Conservation (phyloP, 2,797 vertebrate genomes). For the Phalloptychus januarius region DNA sequence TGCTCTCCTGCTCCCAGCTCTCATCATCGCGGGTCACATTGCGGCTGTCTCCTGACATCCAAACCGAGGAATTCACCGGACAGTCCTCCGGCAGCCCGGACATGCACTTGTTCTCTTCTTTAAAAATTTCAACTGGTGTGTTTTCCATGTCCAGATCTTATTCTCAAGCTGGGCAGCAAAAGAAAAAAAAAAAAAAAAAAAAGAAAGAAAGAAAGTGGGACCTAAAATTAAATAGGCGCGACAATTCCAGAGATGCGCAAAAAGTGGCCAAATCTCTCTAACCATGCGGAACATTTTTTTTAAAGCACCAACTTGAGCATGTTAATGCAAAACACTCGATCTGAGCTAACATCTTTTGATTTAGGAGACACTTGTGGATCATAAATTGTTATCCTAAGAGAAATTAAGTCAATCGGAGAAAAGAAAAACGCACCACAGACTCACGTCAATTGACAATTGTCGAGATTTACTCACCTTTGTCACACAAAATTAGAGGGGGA, state of each 20-base stretch:
- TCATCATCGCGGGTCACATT: constrained; percentile 70
- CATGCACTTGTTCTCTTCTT: constrained; percentile 83
- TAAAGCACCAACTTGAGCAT: not conserved
- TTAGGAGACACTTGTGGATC: constrained; percentile 29
- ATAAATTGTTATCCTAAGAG: constrained; percentile 4
- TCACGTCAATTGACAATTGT: constrained; percentile 9
- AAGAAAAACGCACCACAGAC: constrained; percentile 7
- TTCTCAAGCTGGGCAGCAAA: not conserved
- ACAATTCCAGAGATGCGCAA: constrained; percentile 14
- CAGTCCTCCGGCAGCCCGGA: constrained; percentile 76
- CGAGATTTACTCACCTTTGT: constrained; percentile 61
- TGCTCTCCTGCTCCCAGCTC: constrained; percentile 80
- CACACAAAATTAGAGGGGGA: not conserved
- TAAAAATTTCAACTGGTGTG: constrained; percentile 87
- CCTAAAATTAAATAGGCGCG: not conserved
- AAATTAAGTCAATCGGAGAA: not conserved
- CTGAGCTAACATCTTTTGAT: not conserved
- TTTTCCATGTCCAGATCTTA: constrained; percentile 82
- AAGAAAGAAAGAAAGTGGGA: not conserved
- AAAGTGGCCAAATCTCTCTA: not conserved
- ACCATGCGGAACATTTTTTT: not conserved
- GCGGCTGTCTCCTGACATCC: constrained; percentile 73
- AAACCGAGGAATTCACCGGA: constrained; percentile 64
- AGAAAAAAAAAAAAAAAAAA: not conserved
- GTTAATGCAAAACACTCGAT: not conserved